Evolutionary conservation across 2,113 vertebrate genomes (phyloP).

Genomic region (Centrocercus urophasianus): DNA sequence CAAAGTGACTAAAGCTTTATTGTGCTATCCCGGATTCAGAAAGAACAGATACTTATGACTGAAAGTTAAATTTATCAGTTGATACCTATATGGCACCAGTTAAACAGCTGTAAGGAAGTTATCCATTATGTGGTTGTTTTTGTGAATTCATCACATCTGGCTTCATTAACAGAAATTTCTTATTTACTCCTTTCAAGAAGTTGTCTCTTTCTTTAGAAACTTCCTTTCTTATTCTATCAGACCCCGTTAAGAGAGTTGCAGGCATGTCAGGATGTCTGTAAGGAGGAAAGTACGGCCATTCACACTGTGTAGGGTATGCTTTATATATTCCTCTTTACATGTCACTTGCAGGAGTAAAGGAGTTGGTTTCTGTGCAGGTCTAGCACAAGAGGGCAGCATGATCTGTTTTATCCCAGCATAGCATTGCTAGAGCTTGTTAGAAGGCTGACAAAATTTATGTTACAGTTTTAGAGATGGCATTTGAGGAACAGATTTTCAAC

Average conservation of each 20-base stretch:
- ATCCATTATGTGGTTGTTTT: neutral
- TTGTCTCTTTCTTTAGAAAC: neutral
- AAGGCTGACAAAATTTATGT: neutral
- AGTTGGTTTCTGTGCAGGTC: neutral
- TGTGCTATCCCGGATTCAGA: neutral
- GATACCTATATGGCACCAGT: neutral
- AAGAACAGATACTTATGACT: neutral
- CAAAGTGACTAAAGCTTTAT: neutral
- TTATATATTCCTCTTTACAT: neutral
- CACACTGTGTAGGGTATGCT: neutral
- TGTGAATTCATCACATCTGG: neutral
- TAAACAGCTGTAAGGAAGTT: neutral
- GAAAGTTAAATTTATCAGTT: neutral
- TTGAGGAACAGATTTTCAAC: neutral
- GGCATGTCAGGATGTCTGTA: neutral
- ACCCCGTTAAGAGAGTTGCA: neutral
- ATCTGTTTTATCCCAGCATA: conserved; percentile 57
- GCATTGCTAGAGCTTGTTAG: neutral
- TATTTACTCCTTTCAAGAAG: neutral
- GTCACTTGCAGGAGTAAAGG: neutral
- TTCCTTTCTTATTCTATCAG: neutral
- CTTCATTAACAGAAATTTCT: neutral
- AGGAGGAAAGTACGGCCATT: neutral
- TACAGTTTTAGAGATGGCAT: conserved; percentile 28
- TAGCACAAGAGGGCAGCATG: conserved; percentile 83